Base-by-base conservation (phyloP, 2,797 vertebrate genomes). In the Spheniscus humboldti region DNA sequence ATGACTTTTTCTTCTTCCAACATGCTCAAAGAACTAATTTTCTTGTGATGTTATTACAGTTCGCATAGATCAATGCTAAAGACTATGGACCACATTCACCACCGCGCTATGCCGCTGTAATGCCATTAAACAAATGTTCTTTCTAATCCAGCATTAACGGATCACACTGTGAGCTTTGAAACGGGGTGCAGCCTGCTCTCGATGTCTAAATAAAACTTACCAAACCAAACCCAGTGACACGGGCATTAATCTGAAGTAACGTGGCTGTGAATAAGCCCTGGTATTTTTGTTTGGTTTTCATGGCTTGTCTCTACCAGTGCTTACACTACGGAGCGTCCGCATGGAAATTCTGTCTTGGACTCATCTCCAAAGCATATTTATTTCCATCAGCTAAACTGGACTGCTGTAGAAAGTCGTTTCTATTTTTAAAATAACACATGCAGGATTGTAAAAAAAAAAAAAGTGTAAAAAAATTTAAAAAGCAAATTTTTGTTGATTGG, bases 91-190 rank as follows among this genome's bases (percentile, higher is more conserved):
- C 50, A 24, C 31, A 62, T 85, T 80, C 81, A 78, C 48, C 81
- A 88, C 41, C 3, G 17, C 1, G 1, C 63, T 59, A 27, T 13
- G 57, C 57, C 11, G 11, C 67, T 72, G n/a, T 47, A 91, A 89
- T 66, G 60, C 37, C 78, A 80, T 92, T 92, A 88, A 93, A 88
- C 82, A 88, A 81, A 81, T 13, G 33, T 43, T 50, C 77, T 74
- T 77, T 64, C 80, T 94, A 95, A 92, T 93, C 77, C 90, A 80
- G 84, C 68, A 83, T 82, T 92, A 96, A 86, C 3, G 0, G 83
- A 77, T 92, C 64, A 64, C 39, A 39, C 60, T 27, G 28, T n/a
- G 68, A 96, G 77, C 64, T 92, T 15, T 62, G 80, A 83, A 96
- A 92, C 2, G 2, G 45, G 22, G 30, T 68, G 92, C 78, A 83